phyloP scores from a whole-genome alignment of 1,140 invertebrate genomes.

The Samia ricini region DNA sequence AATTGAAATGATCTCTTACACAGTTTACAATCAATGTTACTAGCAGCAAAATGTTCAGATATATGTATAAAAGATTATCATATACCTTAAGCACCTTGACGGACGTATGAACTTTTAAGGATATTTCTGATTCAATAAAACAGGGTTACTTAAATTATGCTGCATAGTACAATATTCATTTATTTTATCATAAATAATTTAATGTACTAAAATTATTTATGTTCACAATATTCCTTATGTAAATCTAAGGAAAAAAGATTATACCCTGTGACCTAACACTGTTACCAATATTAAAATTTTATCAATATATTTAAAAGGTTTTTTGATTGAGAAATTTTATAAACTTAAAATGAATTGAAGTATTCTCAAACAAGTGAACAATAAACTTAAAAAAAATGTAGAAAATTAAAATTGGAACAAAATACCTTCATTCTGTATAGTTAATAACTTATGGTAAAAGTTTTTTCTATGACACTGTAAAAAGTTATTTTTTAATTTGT shows the following conservation, averaged over 20 bases:
- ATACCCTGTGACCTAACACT: not conserved
- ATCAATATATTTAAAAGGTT: not conserved
- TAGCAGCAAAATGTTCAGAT: constrained; percentile 2
- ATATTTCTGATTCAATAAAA: not conserved
- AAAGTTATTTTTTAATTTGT: not conserved
- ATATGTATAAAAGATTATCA: not conserved
- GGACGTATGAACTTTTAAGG: not conserved
- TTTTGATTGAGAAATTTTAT: not conserved
- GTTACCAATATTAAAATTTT: not conserved
- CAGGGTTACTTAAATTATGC: not conserved
- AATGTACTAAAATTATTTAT: not conserved
- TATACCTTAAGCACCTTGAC: not conserved
- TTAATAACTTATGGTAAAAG: not conserved
- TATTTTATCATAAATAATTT: not conserved
- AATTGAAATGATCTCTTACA: no score
- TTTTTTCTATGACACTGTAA: not conserved
- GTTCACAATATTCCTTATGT: not conserved
- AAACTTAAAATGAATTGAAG: not conserved
- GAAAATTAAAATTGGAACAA: not conserved
- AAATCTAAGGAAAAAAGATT: not conserved
- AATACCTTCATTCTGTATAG: not conserved
- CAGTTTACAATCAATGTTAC: not conserved
- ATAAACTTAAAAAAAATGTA: not conserved
- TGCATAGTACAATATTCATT: not conserved
- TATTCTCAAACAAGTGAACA: not conserved